Conservation (phyloP, 2,797 vertebrate genomes). For the Malurus leucopterus region DNA sequence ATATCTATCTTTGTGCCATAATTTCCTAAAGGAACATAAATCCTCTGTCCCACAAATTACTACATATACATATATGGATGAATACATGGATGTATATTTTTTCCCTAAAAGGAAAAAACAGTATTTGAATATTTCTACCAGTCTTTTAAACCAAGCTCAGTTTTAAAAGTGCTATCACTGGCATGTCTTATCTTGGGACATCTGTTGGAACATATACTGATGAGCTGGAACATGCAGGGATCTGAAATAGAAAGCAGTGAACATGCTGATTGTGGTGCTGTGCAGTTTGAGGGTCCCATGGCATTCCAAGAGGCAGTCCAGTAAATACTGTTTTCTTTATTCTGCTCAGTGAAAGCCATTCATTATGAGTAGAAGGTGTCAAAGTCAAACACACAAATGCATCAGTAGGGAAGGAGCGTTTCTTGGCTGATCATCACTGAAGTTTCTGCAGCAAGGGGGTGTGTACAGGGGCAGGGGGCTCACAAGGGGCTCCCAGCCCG, state of each 20-base stretch:
- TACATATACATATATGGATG: not conserved
- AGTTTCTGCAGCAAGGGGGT: not conserved
- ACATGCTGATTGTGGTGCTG: not conserved
- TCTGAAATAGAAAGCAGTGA: not conserved
- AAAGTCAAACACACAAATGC: not conserved
- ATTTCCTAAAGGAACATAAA: not conserved
- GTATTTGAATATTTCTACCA: not conserved
- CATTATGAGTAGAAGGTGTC: not conserved
- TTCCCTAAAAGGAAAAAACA: not conserved
- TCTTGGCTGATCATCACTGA: not conserved
- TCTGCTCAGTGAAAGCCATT: not conserved
- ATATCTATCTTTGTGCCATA: not conserved
- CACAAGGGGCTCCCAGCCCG: not conserved
- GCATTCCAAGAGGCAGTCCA: not conserved
- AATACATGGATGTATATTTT: not conserved
- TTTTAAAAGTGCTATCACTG: not conserved
- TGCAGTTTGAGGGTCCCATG: not conserved
- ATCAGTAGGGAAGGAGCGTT: not conserved
- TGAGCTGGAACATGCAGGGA: not conserved
- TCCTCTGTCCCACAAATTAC: not conserved
- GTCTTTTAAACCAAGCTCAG: not conserved
- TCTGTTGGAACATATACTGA: not conserved
- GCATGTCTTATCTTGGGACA: not conserved
- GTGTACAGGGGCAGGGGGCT: not conserved
- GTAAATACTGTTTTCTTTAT: not conserved